Evolutionary conservation across 2,888 invertebrate species (phyloP), one percentile per base, ranked within the genome.

Genomic region (Tubulanus polymorphus): DNA sequence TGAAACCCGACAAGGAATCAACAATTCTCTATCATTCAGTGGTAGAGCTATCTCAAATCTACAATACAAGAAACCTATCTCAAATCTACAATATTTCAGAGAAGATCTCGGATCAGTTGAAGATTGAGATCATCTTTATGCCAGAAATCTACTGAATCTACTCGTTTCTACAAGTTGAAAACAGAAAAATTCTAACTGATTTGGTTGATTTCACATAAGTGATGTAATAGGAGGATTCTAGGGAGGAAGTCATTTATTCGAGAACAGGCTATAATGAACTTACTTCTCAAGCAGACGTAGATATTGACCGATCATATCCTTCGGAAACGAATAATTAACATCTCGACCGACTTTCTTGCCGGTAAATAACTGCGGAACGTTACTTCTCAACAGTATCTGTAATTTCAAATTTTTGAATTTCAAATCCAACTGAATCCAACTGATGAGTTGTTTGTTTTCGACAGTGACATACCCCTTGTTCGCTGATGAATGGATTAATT

Each of bases 11-110:
- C 71, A 69, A 2, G 75, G 74, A 35, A 75, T 70, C 27, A 75
- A 54, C 15, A 75, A 58, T 50, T 75, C 72, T 27, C 67, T 65
- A 2, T 75, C 69, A 54, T 69, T 73, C 46, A 70, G 64, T 15
- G 74, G 74, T 25, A 75, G 53, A 2, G 72, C 73, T 51, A 75
- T 73, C 52, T 75, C 74, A 70, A 75, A 75, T 60, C 75, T 75
- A 55, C 32, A 51, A 29, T 25, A 48, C 52, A 18, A 49, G 29
- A 2, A 49, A n/a, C 37, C n/a, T n/a, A n/a, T n/a, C n/a, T n/a
- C n/a, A n/a, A n/a, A n/a, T n/a, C n/a, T n/a, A n/a, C n/a, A n/a
- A n/a, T n/a, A n/a, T n/a, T n/a, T n/a, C n/a, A n/a, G n/a, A n/a
- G n/a, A n/a, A n/a, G n/a, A n/a, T n/a, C n/a, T n/a, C n/a, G n/a